Evolutionary conservation across 2,113 vertebrate species (phyloP).

Genomic region (Noturus placidus): DNA sequence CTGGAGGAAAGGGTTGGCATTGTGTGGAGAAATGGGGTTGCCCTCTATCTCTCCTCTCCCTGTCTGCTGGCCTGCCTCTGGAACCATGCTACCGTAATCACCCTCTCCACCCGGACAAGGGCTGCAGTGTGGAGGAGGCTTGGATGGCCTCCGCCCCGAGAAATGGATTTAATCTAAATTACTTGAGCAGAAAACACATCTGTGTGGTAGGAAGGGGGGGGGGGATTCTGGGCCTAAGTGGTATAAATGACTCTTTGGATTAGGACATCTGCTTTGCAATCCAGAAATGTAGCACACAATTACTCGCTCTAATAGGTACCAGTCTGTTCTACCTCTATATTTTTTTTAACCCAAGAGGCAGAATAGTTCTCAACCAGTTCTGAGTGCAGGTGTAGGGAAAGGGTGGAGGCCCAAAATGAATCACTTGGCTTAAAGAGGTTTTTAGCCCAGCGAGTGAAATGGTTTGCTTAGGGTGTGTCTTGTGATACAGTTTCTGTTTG

Average conservation of each 20-base stretch:
- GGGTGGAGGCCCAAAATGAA: slow-evolving; percentile 32
- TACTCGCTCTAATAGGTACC: slow-evolving; percentile 45
- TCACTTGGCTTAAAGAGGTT: slow-evolving; percentile 45
- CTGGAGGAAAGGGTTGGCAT: slow-evolving; percentile 70
- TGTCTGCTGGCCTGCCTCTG: slow-evolving; percentile 61
- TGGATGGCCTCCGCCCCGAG: slow-evolving; percentile 71
- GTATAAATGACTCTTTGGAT: slow-evolving; percentile 76
- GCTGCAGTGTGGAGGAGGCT: slow-evolving; percentile 65
- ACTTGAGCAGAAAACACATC: slow-evolving; percentile 72
- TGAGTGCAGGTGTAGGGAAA: slow-evolving; percentile 28
- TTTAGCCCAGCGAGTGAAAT: slow-evolving; percentile 35
- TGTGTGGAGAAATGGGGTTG: slow-evolving; percentile 74
- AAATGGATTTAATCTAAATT: slow-evolving; percentile 80
- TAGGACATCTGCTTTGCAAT: slow-evolving; percentile 76
- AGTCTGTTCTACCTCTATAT: slow-evolving; percentile 33
- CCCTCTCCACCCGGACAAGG: slow-evolving; percentile 63
- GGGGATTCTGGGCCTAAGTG: slow-evolving; percentile 65
- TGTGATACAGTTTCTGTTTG: slow-evolving; percentile 30
- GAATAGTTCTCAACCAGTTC: slow-evolving; percentile 15
- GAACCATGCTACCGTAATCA: slow-evolving; percentile 61
- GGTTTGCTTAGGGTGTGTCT: slow-evolving; percentile 43
- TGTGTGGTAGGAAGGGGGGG: slow-evolving; percentile 68
- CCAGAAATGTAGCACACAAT: slow-evolving; percentile 54
- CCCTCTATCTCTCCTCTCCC: slow-evolving; percentile 58
- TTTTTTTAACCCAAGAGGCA: slow-evolving; percentile 38